Evolutionary conservation across 1,140 invertebrate species (phyloP), one percentile per base, ranked within the genome.

Genomic region (Bombus waltoni): DNA sequence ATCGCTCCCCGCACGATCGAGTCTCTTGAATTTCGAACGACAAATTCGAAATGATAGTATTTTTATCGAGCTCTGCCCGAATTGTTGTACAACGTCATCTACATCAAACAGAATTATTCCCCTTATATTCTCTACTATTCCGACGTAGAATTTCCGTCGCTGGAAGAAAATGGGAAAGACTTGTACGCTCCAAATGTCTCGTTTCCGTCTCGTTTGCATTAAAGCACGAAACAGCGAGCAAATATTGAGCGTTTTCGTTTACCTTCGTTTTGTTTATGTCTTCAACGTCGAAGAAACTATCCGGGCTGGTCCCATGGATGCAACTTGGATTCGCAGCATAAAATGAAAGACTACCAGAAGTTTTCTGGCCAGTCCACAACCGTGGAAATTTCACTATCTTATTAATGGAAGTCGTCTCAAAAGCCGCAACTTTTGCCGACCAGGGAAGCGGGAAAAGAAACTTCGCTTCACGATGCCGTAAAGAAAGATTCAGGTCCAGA

Each of bases 221-320:
- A 79, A 83, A 84, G 70, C 68, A 11, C 38, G 38, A 32, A 84
- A 71, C 75, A 47, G 25, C 40, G 68, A 59, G 66, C 66, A 84
- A 79, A 84, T 80, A 84, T 84, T 84, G 66, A 72, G 47, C 76
- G 66, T 72, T 84, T 79, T n/a, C 82, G 75, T 84, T 84, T 79
- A 71, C 75, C 35, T 59, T 62, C 82, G 83, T 78, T 79, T 79
- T 79, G 65, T 84, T 84, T 84, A 80, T 84, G 53, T 47, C 76
- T 59, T 8, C 38, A 42, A 15, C 38, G 76, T 44, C 76, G 76
- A 79, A 84, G 68, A 35, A 79, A 42, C 40, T 38, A 11, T 44
- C 35, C 15, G 66, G 38, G 25, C 18, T 22, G 47, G 18, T 44
- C 44, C 22, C 13, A 11, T 11, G 35, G 71, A 84, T 72, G 42